These are phyloP conservation scores for Archaeoteleia sp. DNA, from an alignment of 2,888 invertebrate genomes.

Conservation along the genomic window DNA sequence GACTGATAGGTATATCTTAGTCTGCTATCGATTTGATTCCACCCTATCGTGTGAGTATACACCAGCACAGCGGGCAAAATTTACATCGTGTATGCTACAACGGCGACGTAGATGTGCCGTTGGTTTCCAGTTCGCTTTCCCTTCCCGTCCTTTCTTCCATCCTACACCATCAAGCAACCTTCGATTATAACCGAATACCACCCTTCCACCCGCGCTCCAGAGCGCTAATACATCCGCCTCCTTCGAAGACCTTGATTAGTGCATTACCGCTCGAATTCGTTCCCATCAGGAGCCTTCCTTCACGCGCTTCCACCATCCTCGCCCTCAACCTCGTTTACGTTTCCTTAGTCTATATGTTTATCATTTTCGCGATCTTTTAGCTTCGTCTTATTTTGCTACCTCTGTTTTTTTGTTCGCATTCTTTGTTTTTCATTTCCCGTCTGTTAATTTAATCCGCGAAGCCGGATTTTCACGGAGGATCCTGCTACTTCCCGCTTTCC, in stretches of 20 bases:
- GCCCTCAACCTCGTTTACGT: slow-evolving; percentile 49
- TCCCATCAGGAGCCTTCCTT: slow-evolving; percentile 48
- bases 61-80: slow-evolving; percentile 69
- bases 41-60: slow-evolving; percentile 71
- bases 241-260: slow-evolving; percentile 69
- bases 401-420: slow-evolving; percentile 21
- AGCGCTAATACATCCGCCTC: slow-evolving; percentile 64
- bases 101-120: slow-evolving; percentile 64
- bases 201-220: slow-evolving; percentile 59
- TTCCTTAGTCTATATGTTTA: slow-evolving; percentile 15
- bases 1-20: slow-evolving; percentile 76
- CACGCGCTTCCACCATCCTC: slow-evolving; percentile 22
- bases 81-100: slow-evolving; percentile 71
- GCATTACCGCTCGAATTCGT: slow-evolving; percentile 67
- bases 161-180: slow-evolving; percentile 61
- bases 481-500: slow-evolving; percentile 23
- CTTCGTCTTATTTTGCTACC: slow-evolving; percentile 10
- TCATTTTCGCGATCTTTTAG: slow-evolving; percentile 19
- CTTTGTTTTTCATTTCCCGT: slow-evolving; percentile 56
- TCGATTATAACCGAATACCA: slow-evolving; percentile 70
- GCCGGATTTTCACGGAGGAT: slow-evolving; percentile 37
- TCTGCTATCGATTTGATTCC: slow-evolving; percentile 75
- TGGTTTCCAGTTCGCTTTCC: slow-evolving; percentile 52
- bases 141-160: slow-evolving; percentile 55
- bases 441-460: slow-evolving; percentile 52